These are phyloP conservation scores for Ariopsis seemanni DNA, from an alignment of 2,113 vertebrate species.

Conservation along the genomic window DNA sequence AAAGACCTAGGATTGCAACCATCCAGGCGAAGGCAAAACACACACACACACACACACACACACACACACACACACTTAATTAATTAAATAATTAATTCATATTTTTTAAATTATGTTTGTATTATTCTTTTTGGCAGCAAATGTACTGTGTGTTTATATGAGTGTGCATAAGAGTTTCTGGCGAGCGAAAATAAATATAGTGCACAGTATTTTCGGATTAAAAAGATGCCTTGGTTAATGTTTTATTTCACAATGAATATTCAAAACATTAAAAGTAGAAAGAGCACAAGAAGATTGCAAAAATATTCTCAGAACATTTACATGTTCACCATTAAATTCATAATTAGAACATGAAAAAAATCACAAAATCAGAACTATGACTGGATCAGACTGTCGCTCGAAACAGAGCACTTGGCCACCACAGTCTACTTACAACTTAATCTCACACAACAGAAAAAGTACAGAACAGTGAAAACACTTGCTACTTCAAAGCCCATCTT, in stretches of 20 bases:
- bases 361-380: not conserved
- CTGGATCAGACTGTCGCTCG: not conserved
- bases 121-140: not conserved
- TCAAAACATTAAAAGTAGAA: not conserved
- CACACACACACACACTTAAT: no score
- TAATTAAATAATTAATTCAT: not conserved
- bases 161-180: not conserved
- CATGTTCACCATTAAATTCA: not conserved
- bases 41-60: no score
- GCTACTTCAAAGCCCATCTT: not conserved
- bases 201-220: not conserved
- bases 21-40: not conserved
- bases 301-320: not conserved
- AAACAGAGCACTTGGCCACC: not conserved
- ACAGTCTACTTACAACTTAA: not conserved
- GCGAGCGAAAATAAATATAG: not conserved
- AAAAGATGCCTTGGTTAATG: not conserved
- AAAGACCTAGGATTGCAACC: slow-evolving; percentile 57
- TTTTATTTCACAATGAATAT: not conserved
- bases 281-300: not conserved
- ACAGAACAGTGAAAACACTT: not conserved
- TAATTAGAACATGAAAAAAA: not conserved
- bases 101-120: not conserved
- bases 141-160: not conserved
- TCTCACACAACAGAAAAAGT: not conserved